Evolutionary conservation across 2,888 invertebrate genomes (phyloP), one percentile per base, ranked within the genome.

Genomic region (Pseudanteris insignis): DNA sequence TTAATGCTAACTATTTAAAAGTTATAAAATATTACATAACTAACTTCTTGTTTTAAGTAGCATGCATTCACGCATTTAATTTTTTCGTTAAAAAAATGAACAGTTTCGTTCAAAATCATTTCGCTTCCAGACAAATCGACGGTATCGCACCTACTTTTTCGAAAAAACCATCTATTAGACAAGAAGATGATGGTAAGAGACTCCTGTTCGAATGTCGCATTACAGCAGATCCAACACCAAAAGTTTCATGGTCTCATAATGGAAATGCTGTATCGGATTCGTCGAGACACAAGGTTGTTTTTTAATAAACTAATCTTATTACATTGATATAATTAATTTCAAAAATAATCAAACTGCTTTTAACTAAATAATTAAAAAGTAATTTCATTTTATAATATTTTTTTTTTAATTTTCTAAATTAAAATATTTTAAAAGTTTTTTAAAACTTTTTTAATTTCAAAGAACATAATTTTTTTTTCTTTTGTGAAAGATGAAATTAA

Each of bases 131-230:
- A 86, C 94, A 95, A 94, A 92, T 94, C 85, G 95, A 95, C 85
- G 96, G 95, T 79, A 90, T 93, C 82, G 95, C 96, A 83, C 96
- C 96, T 78, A 96, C 96, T 79, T 97, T 97, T 85, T 91, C 94
- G 83, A 94, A 96, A 85, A 96, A 96, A 84, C 96, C 96, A 65
- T 90, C 94, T 73, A 97, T 97, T 82, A 88, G 95, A 80, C 96
- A 97, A 83, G 96, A 96, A 82, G 96, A 96, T 82, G 94, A 95
- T 82, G 95, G 95, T 73, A 94, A 94, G 84, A 86, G 93, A 80
- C 84, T 96, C 71, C 86, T 94, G 73, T 95, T 95, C 84, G 95
- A 95, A 84, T 95, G 95, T 83, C 89, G 93, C 78, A 94, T 95
- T 76, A 91, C 93, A 77, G 94, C 95, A 70, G 94, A 95, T 82